Evolutionary conservation across 2,113 vertebrate genomes (phyloP).

Genomic region (Takifugu flavidus): DNA sequence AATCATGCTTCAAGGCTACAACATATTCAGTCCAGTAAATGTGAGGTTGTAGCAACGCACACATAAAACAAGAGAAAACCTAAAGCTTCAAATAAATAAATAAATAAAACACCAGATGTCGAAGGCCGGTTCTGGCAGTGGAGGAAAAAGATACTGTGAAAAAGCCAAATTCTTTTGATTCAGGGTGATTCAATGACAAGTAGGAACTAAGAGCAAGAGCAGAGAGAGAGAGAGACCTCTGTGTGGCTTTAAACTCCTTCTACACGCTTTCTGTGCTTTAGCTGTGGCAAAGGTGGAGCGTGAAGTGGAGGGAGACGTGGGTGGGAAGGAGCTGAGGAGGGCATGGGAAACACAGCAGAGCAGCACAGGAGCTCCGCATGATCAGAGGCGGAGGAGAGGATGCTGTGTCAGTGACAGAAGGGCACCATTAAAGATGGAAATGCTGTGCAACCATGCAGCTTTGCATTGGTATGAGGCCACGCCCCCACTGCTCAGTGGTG

Average conservation of each 20-base stretch:
- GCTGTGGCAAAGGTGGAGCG: constrained; percentile 21
- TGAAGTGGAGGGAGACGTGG: constrained; percentile 43
- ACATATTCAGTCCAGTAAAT: no score
- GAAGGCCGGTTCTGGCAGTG: constrained; percentile 12
- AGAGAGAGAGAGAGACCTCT: constrained; percentile 8
- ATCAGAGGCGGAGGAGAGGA: constrained; percentile 9
- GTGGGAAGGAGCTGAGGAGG: constrained; percentile 45
- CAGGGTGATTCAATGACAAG: constrained; percentile 6
- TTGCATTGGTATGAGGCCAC: no score
- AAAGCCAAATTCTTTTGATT: constrained; percentile 5
- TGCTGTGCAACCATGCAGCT: no score
- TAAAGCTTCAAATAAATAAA: constrained; percentile 1
- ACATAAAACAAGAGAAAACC: not conserved
- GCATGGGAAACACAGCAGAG: constrained; percentile 35
- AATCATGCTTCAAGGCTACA: no score
- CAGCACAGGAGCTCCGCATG: not conserved
- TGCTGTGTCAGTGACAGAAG: constrained; percentile 24
- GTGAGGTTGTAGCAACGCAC: no score
- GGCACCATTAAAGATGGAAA: no score
- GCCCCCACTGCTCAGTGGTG: no score
- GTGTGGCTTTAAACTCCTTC: constrained; percentile 10
- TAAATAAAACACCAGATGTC: constrained; percentile 11
- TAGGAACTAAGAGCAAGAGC: constrained; percentile 8
- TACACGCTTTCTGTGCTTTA: constrained; percentile 7
- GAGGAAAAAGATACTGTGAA: constrained; percentile 1